Percentiles rank a stretch among this genome's conserved stretches.
phyloP scores from a whole-genome alignment of 2,113 vertebrate species.

The Elanoides forficatus region DNA sequence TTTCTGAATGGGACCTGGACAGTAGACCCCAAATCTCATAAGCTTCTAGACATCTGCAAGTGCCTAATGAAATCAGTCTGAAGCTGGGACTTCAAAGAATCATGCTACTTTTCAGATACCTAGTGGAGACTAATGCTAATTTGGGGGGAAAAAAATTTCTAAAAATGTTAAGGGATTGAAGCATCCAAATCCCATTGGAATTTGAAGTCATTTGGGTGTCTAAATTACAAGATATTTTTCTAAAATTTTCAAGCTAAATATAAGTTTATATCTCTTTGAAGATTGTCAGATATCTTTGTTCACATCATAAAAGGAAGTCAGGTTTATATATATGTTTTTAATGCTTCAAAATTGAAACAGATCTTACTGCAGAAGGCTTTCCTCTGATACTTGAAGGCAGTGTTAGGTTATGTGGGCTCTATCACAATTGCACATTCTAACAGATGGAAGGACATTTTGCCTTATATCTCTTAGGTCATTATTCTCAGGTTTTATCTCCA shows the following conservation, averaged over 20 bases:
- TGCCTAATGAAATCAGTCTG: not conserved
- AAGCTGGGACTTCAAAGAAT: not conserved
- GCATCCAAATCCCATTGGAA: not conserved
- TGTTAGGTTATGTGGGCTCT: not conserved
- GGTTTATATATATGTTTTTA: not conserved
- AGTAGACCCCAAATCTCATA: not conserved
- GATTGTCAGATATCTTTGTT: not conserved
- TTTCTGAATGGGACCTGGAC: not conserved
- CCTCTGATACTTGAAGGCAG: not conserved
- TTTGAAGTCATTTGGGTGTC: not conserved
- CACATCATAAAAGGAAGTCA: not conserved
- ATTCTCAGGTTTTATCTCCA: not conserved
- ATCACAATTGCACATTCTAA: not conserved
- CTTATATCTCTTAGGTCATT: not conserved
- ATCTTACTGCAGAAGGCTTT: not conserved
- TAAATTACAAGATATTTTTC: not conserved
- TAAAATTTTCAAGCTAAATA: not conserved
- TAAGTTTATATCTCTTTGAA: not conserved
- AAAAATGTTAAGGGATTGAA: not conserved
- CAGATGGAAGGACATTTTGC: not conserved
- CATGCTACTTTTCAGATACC: not conserved
- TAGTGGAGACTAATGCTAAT: not conserved
- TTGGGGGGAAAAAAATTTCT: not conserved
- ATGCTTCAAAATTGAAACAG: not conserved
- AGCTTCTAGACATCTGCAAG: not conserved